Evolutionary conservation across 1,140 invertebrate genomes (phyloP), one percentile per base, ranked within the genome.

Genomic region (Melipona quadrifasciata): DNA sequence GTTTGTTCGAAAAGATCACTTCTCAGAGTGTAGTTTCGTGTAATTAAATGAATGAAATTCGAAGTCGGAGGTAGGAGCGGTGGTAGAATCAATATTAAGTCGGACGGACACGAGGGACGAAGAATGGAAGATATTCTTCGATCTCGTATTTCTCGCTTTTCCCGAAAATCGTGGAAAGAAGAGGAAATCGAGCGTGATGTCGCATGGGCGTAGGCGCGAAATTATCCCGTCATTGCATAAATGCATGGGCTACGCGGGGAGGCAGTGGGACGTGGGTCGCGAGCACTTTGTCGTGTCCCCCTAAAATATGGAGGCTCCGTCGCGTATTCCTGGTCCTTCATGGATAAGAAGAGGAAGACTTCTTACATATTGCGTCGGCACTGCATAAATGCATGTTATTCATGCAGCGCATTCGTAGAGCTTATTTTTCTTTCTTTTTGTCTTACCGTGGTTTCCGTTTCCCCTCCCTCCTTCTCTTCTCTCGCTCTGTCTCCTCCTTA

Each of bases 181-280:
- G 68, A 73, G 85, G 85, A 91, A 92, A 92, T 91, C 86, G 91
- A 91, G 91, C 91, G 91, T 85, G 90, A 90, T 83, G 83, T 86
- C 81, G 87, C 77, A 84, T 84, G 85, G 85, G 77, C 86, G 84
- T 91, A 91, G 89, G 90, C 88, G 84, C 87, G 87, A 91, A 92
- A 92, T 92, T 92, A 92, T 92, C 90, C 89, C 86, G 89, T 91
- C 85, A 92, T 92, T 92, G 91, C 91, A 92, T 92, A 92, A 92
- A 92, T 92, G 91, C 89, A 92, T 92, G 81, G 91, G 84, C 80
- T 81, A 78, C 74, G 68, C 8, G 64, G n/a, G 74, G 67, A 76
- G 67, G 82, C 79, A 87, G 83, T 71, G 89, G 86, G 67, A 82
- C 86, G 74, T 82, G 85, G 84, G 86, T 86, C 87, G 39, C 39